Evolutionary conservation across 2,113 vertebrate genomes (phyloP).

Genomic region (Burhinus oedicnemus): DNA sequence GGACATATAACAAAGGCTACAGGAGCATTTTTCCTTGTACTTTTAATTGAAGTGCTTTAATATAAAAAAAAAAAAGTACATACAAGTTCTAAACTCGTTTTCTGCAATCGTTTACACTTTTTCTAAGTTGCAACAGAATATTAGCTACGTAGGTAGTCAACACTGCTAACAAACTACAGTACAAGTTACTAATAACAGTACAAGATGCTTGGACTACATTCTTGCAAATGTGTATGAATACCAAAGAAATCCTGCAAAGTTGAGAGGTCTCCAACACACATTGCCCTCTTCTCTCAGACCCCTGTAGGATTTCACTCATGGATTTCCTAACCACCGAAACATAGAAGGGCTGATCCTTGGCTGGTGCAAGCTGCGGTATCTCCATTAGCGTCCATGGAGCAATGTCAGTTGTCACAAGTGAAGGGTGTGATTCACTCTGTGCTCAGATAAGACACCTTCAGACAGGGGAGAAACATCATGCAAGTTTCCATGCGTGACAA

Average conservation of each 20-base stretch:
- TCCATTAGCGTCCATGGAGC: not conserved
- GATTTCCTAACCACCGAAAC: slow-evolving; percentile 33
- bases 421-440: not conserved
- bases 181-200: slow-evolving; percentile 75
- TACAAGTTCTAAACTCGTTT: slow-evolving; percentile 67
- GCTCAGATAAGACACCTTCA: not conserved
- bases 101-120: slow-evolving; percentile 70
- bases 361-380: not conserved
- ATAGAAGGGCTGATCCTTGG: not conserved
- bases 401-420: not conserved
- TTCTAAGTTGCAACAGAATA: slow-evolving; percentile 75
- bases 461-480: not conserved
- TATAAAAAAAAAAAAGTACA: slow-evolving; percentile 41
- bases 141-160: slow-evolving; percentile 71
- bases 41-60: slow-evolving; percentile 59
- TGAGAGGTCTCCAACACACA: slow-evolving; percentile 2
- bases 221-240: slow-evolving; percentile 53
- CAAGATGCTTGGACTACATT: slow-evolving; percentile 61
- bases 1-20: not conserved
- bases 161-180: slow-evolving; percentile 77
- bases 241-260: slow-evolving; percentile 15
- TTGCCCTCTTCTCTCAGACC: not conserved
- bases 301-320: not conserved
- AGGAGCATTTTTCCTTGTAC: not conserved
- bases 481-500: not conserved